A percentile compares a stretch with the other conserved stretches of the same genome.
Evolutionary conservation across 2,113 vertebrate genomes (phyloP).

Genomic region (Grammomys surdaster): DNA sequence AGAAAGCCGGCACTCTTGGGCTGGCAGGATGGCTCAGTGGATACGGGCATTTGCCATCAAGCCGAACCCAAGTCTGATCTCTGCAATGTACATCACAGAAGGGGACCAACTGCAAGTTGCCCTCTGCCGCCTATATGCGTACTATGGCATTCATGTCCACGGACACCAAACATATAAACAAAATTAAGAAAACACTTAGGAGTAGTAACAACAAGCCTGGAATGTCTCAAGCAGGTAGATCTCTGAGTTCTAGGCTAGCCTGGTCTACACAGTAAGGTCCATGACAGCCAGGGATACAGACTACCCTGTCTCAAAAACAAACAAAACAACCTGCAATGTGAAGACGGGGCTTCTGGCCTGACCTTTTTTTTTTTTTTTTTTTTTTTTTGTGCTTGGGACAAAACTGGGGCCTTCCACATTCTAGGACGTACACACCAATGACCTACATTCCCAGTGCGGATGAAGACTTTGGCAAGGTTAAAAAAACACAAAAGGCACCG

Average conservation of each 20-base stretch:
- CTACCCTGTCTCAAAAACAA: background rate
- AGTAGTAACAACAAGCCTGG: background rate
- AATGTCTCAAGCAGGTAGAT: background rate
- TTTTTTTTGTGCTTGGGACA: background rate
- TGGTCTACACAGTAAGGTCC: background rate
- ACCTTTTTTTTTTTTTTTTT: too few species aligned
- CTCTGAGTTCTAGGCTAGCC: background rate
- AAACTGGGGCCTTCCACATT: background rate
- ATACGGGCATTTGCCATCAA: background rate
- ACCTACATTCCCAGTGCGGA: background rate
- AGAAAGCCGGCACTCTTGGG: background rate
- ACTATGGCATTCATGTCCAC: background rate
- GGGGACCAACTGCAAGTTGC: too few species aligned
- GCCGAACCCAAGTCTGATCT: background rate
- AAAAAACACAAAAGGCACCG: too few species aligned
- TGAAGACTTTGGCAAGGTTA: background rate
- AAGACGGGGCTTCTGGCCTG: background rate
- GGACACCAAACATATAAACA: background rate
- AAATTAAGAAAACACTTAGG: background rate
- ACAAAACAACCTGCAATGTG: background rate
- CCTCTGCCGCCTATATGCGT: background rate
- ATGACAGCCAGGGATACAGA: background rate
- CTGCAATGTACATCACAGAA: background rate
- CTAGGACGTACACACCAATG: background rate
- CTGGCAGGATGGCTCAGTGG: background rate